Conservation (phyloP, 1,140 invertebrate genomes). For the Globodera rostochiensis region DNA sequence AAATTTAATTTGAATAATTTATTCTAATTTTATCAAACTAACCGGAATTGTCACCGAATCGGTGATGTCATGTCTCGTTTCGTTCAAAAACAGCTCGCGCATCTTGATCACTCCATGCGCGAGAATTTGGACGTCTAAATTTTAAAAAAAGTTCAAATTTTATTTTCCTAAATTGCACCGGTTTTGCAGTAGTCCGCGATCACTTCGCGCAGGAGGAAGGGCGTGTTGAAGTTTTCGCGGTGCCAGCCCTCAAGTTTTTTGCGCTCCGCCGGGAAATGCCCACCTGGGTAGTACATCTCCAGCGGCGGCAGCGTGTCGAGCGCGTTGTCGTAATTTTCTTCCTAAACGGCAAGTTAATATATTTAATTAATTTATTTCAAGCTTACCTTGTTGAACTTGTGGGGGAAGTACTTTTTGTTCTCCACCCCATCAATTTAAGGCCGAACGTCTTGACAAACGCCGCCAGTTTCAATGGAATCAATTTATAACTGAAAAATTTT, state of each 20-base stretch:
- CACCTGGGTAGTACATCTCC: not conserved
- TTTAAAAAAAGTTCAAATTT: no score
- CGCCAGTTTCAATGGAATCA: not conserved
- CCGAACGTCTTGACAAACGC: not conserved
- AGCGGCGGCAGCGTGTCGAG: not conserved
- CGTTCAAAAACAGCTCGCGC: no score
- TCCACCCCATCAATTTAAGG: not conserved
- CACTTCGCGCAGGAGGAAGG: not conserved
- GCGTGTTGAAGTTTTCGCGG: not conserved
- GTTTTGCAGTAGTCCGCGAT: not conserved
- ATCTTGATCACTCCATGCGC: no score
- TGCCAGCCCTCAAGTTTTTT: not conserved
- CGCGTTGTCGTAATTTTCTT: not conserved
- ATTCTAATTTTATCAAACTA: no score
- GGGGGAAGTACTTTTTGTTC: not conserved
- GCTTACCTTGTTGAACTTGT: not conserved
- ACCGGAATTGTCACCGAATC: no score
- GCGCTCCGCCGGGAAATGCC: not conserved
- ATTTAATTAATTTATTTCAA: no score
- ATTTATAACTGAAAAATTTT: no score
- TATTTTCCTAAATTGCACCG: no score
- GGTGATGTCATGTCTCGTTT: no score
- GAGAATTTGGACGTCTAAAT: no score
- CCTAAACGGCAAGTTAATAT: not conserved
- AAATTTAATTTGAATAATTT: no score